Evolutionary conservation across 2,113 vertebrate species (phyloP), one percentile per base, ranked within the genome.

Genomic region (Seriola rivoliana): DNA sequence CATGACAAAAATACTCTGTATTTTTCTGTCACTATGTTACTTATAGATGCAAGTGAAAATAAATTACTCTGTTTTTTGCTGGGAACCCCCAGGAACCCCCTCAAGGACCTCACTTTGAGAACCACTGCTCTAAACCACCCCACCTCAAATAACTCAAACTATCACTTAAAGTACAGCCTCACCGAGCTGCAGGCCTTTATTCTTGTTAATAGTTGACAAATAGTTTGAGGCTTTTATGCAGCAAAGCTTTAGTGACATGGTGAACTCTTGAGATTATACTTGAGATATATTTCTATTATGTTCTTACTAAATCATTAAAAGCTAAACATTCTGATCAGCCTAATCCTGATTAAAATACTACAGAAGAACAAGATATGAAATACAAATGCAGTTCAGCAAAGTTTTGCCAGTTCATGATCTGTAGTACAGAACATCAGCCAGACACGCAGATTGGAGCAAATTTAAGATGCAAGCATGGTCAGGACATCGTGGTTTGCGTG

Each of bases 391-490:
- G 52, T 40, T 74, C 23, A 63, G 34, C 55, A 71, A 71, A 67
- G 65, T 64, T 79, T 55, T 19, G 2, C 10, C 48, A 0, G 52
- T 40, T 44, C 60, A 40, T 3, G 32, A 70, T 36, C 48, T 52
- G 38, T 16, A 63, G 38, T 16, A 63, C 57, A 32, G 79, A 75
- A 63, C 60, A 80, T 88, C 50, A 60, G 57, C 84, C 68, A 57
- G 60, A 86, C 12, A 65, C 57, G 50, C 58, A 74, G 84, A 87
- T 80, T 4, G 4, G 55, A 81, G 58, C 68, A 65, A 67, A 81
- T 80, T 67, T 52, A 64, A 75, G 76, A 85, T 40, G 46, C 71
- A 62, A 71, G 69, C 78, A 34, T 46, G 4, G 44, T 36, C 65
- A 10, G 80, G 59, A 75, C 59, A 36, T 38, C 63, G 46, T 23